Percentiles rank a stretch among this genome's conserved stretches.
These are phyloP conservation scores for Charanyca ferruginea DNA, from an alignment of 2,888 invertebrate genomes.

Conservation along the genomic window DNA sequence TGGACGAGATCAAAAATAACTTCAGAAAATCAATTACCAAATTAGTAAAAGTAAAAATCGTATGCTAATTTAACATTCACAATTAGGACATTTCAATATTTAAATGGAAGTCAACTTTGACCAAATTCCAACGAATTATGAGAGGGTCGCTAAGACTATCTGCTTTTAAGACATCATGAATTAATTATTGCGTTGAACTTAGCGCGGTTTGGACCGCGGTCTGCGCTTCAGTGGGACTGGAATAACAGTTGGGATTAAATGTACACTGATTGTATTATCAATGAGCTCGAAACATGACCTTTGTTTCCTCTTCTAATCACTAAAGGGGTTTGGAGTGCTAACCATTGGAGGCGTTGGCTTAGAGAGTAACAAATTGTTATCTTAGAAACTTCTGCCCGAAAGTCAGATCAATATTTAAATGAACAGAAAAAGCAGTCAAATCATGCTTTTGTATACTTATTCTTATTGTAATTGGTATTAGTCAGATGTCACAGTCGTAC, in stretches of 20 bases:
- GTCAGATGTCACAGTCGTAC: too few species aligned
- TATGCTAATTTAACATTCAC: slow-evolving; percentile 2
- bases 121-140: slow-evolving; percentile 15
- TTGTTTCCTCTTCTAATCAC: slow-evolving; percentile 24
- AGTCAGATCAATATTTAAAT: too few species aligned
- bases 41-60: neutral
- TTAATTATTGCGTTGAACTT: slow-evolving; percentile 49
- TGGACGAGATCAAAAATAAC: too few species aligned
- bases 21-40: neutral
- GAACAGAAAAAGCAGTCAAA: too few species aligned
- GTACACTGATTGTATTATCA: slow-evolving; percentile 37
- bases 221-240: neutral
- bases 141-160: slow-evolving; percentile 34
- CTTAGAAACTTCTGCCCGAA: neutral
- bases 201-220: slow-evolving; percentile 38
- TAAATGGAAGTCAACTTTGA: slow-evolving; percentile 39
- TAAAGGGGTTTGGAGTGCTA: slow-evolving; percentile 1
- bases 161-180: slow-evolving; percentile 48
- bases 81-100: slow-evolving; percentile 38
- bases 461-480: too few species aligned
- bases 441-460: too few species aligned
- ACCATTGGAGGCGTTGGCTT: neutral
- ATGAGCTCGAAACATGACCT: slow-evolving; percentile 31
- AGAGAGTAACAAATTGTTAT: neutral
- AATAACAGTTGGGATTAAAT: slow-evolving; percentile 36